Evolutionary conservation across 2,888 invertebrate genomes (phyloP), one percentile per base, ranked within the genome.

Genomic region (Catocala fraxini): DNA sequence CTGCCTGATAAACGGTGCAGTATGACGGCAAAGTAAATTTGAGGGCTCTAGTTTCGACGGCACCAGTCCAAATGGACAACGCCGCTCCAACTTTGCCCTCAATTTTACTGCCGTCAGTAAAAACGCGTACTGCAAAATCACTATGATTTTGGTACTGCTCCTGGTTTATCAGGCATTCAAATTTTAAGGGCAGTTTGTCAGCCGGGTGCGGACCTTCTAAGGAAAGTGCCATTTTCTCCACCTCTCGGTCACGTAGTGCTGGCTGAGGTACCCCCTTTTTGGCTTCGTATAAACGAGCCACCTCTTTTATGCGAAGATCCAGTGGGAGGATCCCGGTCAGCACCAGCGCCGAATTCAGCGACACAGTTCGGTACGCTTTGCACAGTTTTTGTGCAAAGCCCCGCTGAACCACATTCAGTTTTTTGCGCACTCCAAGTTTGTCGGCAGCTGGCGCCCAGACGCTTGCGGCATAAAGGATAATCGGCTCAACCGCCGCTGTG

Each of bases 1-100:
- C 63, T 2, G 66, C 59, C 39, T 65, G 59, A 51, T 42, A 61
- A 6, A 61, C 58, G 4, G 61, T 56, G n/a, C 61, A 58, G 45
- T 10, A 59, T 5, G 49, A 15, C n/a, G 11, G 2, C 4, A 59
- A 55, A 25, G 6, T 48, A 35, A 58, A n/a, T n/a, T 59, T 59
- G 10, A 34, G 35, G 3, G 51, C 43, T 1, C 7, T 42, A 10
- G 10, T 57, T 25, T 65, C 65, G 0, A 2, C 39, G 0, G 34
- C 59, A 6, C 52, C 46, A 0, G n/a, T 9, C 59, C 63, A 63
- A 1, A 15, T 15, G 2, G 15, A 15, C 2, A 15, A 2, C 15
- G 15, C 15, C 1, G 15, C 15, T 15, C 15, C 15, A 2, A 15
- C 15, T 2, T 15, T 15, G 15, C 15, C 15, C 15, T 15, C 15